Evolutionary conservation across 1,140 invertebrate species (phyloP).

Genomic region (Branchinecta lynchi): DNA sequence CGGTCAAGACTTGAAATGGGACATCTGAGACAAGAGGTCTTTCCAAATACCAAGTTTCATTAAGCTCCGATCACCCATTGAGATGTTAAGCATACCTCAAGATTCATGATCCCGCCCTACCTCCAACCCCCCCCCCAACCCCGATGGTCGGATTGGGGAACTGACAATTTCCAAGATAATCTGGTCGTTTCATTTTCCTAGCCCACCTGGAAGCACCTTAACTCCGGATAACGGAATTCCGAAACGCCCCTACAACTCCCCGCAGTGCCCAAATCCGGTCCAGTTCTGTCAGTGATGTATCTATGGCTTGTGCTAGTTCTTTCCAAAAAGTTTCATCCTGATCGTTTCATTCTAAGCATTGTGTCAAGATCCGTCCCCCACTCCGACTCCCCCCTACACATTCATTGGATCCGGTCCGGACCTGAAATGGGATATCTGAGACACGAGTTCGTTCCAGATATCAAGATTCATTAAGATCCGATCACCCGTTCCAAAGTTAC

Average conservation of each 20-base stretch:
- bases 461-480: too few relatives aligned
- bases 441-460: too few relatives aligned
- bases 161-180: neutral
- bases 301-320: neutral
- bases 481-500: too few relatives aligned
- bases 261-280: neutral
- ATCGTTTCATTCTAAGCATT: constrained; percentile 1
- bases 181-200: neutral
- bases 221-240: neutral
- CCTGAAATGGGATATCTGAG: too few relatives aligned
- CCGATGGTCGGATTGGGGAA: constrained; percentile 4
- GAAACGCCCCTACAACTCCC: neutral
- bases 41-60: constrained; percentile 1
- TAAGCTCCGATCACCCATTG: neutral
- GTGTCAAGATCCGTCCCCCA: neutral
- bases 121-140: neutral
- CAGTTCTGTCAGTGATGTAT: neutral
- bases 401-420: too few relatives aligned
- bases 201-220: neutral
- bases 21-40: neutral
- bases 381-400: constrained; percentile 1
- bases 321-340: neutral
- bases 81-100: neutral
- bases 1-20: constrained; percentile 9
- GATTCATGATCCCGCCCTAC: too few relatives aligned